Conservation (phyloP, 1,140 invertebrate species). For the Panulirus ornatus region DNA sequence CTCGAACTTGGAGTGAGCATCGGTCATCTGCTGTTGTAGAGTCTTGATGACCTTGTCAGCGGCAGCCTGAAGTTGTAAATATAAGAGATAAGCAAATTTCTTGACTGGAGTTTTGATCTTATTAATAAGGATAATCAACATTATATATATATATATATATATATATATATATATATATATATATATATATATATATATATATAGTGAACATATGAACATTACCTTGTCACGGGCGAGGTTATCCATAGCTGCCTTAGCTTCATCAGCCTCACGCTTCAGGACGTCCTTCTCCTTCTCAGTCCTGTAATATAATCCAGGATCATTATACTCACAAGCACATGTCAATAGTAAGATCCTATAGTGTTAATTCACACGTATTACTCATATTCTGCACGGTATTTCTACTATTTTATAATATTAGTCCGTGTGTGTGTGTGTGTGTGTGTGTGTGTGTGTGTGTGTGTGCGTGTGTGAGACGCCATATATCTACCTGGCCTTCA, state of each 20-base stretch:
- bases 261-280: constrained; percentile 52
- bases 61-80: constrained; percentile 45
- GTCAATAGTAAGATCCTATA: too few species aligned
- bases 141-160: too few species aligned
- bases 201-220: neutral
- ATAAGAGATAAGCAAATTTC: too few species aligned
- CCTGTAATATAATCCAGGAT: too few species aligned
- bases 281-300: constrained; percentile 63
- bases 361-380: too few species aligned
- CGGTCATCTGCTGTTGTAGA: constrained; percentile 80
- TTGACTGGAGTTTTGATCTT: too few species aligned
- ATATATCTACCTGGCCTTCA: constrained; percentile 94
- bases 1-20: constrained; percentile 81
- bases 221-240: constrained; percentile 60
- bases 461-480: neutral
- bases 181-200: neutral
- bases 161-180: too few species aligned
- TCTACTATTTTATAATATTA: too few species aligned
- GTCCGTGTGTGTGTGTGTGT: too few species aligned
- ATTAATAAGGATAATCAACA: too few species aligned
- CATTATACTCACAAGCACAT: too few species aligned
- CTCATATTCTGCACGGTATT: too few species aligned
- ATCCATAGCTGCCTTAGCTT: constrained; percentile 57
- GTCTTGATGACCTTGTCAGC: constrained; percentile 47
- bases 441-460: neutral